Evolutionary conservation across 2,797 vertebrate genomes (phyloP).

Genomic region (Poeciliopsis gracilis): DNA sequence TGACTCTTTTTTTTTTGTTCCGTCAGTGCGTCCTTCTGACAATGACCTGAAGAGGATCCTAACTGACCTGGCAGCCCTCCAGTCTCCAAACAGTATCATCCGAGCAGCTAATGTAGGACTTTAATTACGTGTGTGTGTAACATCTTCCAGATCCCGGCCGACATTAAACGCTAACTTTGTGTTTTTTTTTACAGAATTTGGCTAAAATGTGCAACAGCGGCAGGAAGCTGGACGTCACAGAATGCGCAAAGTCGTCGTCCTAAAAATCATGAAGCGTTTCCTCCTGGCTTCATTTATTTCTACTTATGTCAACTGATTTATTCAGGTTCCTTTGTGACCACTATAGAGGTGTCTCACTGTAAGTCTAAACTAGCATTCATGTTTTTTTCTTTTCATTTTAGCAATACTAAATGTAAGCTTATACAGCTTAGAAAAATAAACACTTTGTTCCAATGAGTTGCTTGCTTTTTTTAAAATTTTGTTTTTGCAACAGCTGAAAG

Average conservation of each 20-base stretch:
- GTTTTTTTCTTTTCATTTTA: conserved; percentile 24
- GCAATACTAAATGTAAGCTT: conserved; percentile 27
- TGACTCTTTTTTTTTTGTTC: not conserved
- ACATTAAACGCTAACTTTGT: conserved; percentile 7
- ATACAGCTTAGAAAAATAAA: conserved; percentile 48
- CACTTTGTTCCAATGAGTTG: conserved; percentile 15
- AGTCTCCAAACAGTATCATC: conserved; percentile 94
- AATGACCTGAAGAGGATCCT: conserved; percentile 90
- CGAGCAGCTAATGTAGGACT: conserved; percentile 90
- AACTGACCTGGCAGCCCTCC: conserved; percentile 90
- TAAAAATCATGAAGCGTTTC: conserved; percentile 43
- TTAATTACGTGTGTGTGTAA: not conserved
- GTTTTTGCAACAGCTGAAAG: conserved; percentile 5
- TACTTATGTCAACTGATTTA: not conserved
- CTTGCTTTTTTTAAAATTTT: not conserved
- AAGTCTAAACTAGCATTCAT: conserved; percentile 18
- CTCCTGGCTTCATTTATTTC: not conserved
- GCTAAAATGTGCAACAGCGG: conserved; percentile 92
- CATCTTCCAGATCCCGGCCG: not conserved
- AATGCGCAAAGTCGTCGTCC: conserved; percentile 84
- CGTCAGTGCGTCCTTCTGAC: conserved; percentile 56
- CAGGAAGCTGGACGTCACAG: conserved; percentile 87
- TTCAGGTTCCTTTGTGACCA: conserved; percentile 12
- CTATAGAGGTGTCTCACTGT: conserved; percentile 21
- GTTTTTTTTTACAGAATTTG: conserved; percentile 84